Evolutionary conservation across 2,888 invertebrate genomes (phyloP).

Genomic region (Rhodophaea formosa): DNA sequence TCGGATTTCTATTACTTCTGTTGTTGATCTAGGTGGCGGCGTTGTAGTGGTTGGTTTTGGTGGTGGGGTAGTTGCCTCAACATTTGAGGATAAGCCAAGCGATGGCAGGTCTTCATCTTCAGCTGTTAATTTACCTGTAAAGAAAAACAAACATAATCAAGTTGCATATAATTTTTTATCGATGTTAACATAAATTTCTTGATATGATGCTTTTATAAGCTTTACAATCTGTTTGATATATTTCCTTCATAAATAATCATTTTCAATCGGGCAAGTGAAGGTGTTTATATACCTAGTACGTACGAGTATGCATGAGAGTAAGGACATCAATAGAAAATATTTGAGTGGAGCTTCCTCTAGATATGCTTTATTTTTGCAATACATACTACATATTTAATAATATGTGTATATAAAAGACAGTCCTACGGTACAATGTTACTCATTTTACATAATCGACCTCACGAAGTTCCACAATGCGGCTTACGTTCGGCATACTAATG

Average conservation of each 20-base stretch:
- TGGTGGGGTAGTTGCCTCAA: slow-evolving; percentile 25
- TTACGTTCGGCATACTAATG: slow-evolving; percentile 6
- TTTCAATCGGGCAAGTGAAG: too few relatives aligned
- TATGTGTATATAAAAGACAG: background rate
- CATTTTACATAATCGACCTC: slow-evolving; percentile 10
- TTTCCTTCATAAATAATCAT: too few relatives aligned
- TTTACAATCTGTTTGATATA: too few relatives aligned
- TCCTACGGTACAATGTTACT: background rate
- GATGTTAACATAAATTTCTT: background rate
- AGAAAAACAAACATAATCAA: slow-evolving; percentile 20
- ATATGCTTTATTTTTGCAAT: too few relatives aligned
- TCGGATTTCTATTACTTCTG: slow-evolving; percentile 35
- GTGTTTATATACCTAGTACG: too few relatives aligned
- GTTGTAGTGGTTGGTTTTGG: slow-evolving; percentile 30
- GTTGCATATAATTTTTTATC: background rate
- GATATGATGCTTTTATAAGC: background rate
- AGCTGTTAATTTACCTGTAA: slow-evolving; percentile 62
- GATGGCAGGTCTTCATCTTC: slow-evolving; percentile 57
- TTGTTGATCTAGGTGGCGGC: slow-evolving; percentile 35
- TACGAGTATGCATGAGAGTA: too few relatives aligned
- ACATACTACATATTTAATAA: too few relatives aligned
- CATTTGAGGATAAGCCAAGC: slow-evolving; percentile 22
- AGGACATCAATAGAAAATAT: too few relatives aligned
- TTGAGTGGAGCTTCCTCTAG: too few relatives aligned
- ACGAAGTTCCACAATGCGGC: background rate